These are phyloP conservation scores for Protula sp. DNA, from an alignment of 2,888 invertebrate genomes.

Conservation along the genomic window DNA sequence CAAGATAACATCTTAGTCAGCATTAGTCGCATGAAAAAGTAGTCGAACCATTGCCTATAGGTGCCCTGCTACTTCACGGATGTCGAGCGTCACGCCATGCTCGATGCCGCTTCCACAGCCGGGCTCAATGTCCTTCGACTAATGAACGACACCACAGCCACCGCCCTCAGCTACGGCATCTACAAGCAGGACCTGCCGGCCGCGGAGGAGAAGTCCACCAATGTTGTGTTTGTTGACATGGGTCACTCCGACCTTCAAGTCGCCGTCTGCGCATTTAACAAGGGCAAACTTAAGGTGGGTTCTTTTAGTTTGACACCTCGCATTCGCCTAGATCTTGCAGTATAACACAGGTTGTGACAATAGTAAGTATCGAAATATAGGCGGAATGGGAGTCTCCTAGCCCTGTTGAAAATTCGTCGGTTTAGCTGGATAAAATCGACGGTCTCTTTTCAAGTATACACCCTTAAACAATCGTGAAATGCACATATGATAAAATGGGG, in stretches of 20 bases:
- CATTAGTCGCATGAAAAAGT: too few species aligned
- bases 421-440: too few species aligned
- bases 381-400: too few species aligned
- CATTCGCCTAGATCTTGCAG: neutral
- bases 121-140: conserved; percentile 89
- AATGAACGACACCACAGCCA: conserved; percentile 96
- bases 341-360: neutral
- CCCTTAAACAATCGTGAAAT: too few species aligned
- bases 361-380: neutral
- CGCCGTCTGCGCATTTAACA: conserved; percentile 84
- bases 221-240: conserved; percentile 94
- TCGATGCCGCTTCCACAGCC: conserved; percentile 87
- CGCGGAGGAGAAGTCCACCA: conserved; percentile 74
- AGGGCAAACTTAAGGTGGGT: conserved; percentile 76
- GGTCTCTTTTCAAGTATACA: too few species aligned
- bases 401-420: too few species aligned
- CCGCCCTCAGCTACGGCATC: conserved; percentile 93
- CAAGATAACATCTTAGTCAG: too few species aligned
- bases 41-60: conserved; percentile 53
- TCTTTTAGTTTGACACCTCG: too few species aligned
- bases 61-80: conserved; percentile 91
- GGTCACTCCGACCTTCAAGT: conserved; percentile 86
- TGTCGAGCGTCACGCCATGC: conserved; percentile 81
- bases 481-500: too few species aligned
- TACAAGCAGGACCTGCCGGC: conserved; percentile 92